These are phyloP conservation scores for Spondyliosoma cantharus DNA, from an alignment of 2,797 vertebrate species.

Conservation along the genomic window DNA sequence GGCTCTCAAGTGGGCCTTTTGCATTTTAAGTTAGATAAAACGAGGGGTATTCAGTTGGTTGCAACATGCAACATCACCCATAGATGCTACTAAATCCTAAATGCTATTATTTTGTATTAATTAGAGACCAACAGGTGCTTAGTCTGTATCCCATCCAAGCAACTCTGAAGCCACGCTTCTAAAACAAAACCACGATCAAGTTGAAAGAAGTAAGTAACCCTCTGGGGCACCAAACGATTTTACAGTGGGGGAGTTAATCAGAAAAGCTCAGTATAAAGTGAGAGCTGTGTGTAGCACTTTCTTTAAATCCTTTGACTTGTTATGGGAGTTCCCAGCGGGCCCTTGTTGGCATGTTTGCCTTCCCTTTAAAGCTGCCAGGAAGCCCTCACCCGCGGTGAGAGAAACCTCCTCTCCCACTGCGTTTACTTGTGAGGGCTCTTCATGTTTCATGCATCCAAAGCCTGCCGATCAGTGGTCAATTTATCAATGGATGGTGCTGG, in stretches of 20 bases:
- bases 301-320: slow-evolving; percentile 41
- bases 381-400: slow-evolving; percentile 21
- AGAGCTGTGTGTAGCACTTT: slow-evolving; percentile 19
- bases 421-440: slow-evolving; percentile 27
- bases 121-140: too few species aligned
- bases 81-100: too few species aligned
- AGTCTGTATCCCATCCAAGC: neutral
- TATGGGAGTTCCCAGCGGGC: slow-evolving; percentile 30
- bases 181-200: neutral
- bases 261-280: slow-evolving; percentile 14
- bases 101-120: too few species aligned
- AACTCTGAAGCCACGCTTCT: neutral
- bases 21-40: too few species aligned
- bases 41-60: too few species aligned
- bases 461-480: slow-evolving; percentile 42
- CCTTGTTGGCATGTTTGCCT: slow-evolving; percentile 32
- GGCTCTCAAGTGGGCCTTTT: too few species aligned
- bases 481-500: slow-evolving; percentile 35
- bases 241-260: neutral
- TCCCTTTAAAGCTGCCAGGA: slow-evolving; percentile 28
- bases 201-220: slow-evolving; percentile 12
- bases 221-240: neutral
- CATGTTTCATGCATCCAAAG: slow-evolving; percentile 35
- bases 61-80: too few species aligned
- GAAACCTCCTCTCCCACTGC: slow-evolving; percentile 8